Evolutionary conservation across 2,113 vertebrate genomes (phyloP), one percentile per base, ranked within the genome.

Genomic region (Ammodytes dubius): DNA sequence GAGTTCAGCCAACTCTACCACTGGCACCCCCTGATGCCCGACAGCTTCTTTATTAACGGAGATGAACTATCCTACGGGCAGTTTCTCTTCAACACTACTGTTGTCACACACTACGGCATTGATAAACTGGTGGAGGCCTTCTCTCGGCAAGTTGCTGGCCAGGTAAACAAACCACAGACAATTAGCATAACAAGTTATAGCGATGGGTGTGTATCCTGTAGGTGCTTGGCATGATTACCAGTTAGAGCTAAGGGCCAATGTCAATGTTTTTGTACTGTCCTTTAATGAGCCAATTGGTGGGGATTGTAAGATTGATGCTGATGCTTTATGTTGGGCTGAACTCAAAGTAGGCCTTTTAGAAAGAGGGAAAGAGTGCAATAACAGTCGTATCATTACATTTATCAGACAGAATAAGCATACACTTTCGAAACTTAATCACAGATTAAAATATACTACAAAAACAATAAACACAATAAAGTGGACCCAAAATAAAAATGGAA

Each of bases 1-100:
- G 98, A 99, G 88, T 99, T 99, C 90, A 97, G 96, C 93, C 97
- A 98, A n/a, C 96, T 99, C 5, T 99, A 99, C 77, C 98, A 98
- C 93, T 99, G 98, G 98, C 98, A 99, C 5, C 96, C 97, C 0
- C 90, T 99, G 70, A 99, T 99, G 98, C 98, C 98, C 0, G 95
- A 99, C 92, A 94, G 90, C 86, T 99, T 99, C 92, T 0, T 77
- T 12, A 95, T 99, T 61, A 90, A 95, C 14, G 92, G 94, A 14
- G 71, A 95, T 0, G 93, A 97, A 35, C 94, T 97, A 74, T 86
- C 87, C 53, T 99, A 99, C 0, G 0, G 92, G 39, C 94, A 97
- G 86, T 99, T 99, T 86, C 67, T 99, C 68, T 99, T 97, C 95
- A 99, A 99, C 91, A 96, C 95, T 2, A 96, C 97, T 45, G 92